Base-by-base conservation (phyloP, 2,797 vertebrate species). In the Aeoliscus strigatus region DNA sequence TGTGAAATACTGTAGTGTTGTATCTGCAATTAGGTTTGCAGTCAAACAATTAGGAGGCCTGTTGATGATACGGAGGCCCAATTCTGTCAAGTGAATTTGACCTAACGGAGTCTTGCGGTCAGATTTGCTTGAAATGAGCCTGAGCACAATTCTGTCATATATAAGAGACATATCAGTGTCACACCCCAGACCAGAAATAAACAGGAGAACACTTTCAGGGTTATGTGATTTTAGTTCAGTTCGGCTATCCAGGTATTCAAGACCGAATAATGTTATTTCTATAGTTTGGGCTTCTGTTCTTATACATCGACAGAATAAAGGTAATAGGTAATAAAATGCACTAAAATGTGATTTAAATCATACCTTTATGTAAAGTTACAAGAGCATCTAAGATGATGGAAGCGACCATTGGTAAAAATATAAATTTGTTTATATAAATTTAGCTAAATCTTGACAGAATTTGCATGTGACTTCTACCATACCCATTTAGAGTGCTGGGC, bases 171-270 rank as follows among this genome's bases (percentile, higher is more conserved):
- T 57, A 64, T 60, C 66, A 48, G 72, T 71, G 57, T 69, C 59
- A 38, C 50, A 59, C 39, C 25, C 49, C 29, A 70, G 72, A 73
- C 11, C 65, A 57, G 70, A 61, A 70, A 74, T 69, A 74, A 80
- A 81, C 62, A 74, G 39, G 32, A n/a, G 44, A 61, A 36, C 35
- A 44, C 6, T 21, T 21, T 21, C 18, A 3, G 18, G 49, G 50
- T 68, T 68, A 73, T 58, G 18, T 21, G 18, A 21, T 21, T 3
- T 21, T n/a, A n/a, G 14, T 57, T 65, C 78, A 74, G 79, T 82
- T 74, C 79, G 73, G 68, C 46, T 47, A 60, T 30, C 36, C 58
- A 70, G 62, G 39, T 60, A 56, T 66, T 68, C 60, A 16, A 74
- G 59, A 43, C 48, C 43, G 41, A 60, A 46, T 37, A 61, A 13